Base-by-base conservation (phyloP, 1,140 invertebrate genomes). In the Panonychus citri region DNA sequence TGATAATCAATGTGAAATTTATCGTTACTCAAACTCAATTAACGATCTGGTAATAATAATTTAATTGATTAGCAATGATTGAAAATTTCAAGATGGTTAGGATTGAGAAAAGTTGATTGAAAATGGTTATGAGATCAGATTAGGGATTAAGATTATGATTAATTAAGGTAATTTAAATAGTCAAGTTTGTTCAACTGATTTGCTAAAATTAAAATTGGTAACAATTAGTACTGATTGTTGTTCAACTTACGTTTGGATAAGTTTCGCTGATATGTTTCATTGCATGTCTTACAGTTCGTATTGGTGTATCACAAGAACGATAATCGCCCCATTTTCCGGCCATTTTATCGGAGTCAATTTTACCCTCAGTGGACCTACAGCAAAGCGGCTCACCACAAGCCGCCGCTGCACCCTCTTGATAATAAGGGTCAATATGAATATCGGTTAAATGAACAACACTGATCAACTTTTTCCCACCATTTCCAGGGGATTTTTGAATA, bases 241-340 rank as follows among this genome's bases (percentile, higher is more conserved):
- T 8, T 12, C 17, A 19, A 57, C 53, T 57, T 57, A 59, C 56
- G 43, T 60, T 39, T 8, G 56, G 46, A 72, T 88, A 85, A n/a
- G 82, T 83, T 56, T 80, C 78, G 10, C 78, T 76, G 56, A 91
- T 90, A 64, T 90, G 84, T 62, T 83, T 77, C 40, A 90, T 69
- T 83, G 90, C 88, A 63, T 86, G 81, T 63, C 89, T 84, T 15
- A 90, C 78, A 7, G 86, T 90, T 27, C 83, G 76, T 65, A 86
- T 83, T 0, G 87, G 87, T 0, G 83, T 86, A 69, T 91, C 86
- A 63, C 85, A 90, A 65, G 88, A 87, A 24, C 62, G 28, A 67
- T 89, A 90, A 67, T 90, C 85, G 25, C 88, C 88, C 86, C 85
- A 93, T 61, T 80, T 78, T n/a, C 87, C 87, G 1, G 87, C 85